Evolutionary conservation across 2,797 vertebrate genomes (phyloP).

Genomic region (Coracias cyanogaster): DNA sequence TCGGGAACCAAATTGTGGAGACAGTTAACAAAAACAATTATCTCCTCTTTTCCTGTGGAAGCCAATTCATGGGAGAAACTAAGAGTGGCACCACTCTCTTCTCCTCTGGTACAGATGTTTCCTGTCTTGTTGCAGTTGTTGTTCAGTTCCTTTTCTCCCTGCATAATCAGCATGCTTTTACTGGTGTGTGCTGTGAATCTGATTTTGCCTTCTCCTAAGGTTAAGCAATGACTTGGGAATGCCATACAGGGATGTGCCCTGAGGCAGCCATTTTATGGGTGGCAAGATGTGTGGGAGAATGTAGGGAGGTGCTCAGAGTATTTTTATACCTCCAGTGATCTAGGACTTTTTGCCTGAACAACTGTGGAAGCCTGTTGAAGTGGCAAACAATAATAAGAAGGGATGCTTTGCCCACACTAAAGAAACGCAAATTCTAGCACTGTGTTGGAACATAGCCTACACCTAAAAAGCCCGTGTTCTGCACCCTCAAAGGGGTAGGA

Average conservation of each 20-base stretch:
- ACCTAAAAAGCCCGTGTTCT: neutral
- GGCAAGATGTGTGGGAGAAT: neutral
- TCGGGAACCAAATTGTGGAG: neutral
- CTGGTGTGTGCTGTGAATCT: neutral
- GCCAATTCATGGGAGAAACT: neutral
- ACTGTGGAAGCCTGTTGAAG: neutral
- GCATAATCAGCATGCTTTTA: neutral
- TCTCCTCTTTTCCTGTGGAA: neutral
- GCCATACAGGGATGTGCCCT: neutral
- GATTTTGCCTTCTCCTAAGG: neutral
- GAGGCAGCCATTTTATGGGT: neutral
- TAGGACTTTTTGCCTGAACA: neutral
- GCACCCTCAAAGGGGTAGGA: neutral
- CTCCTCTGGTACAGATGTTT: neutral
- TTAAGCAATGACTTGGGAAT: neutral
- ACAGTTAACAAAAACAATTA: neutral
- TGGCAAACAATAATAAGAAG: neutral
- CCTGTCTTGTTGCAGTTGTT: neutral
- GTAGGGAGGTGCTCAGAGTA: neutral
- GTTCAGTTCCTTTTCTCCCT: neutral
- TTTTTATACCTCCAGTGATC: rapidly evolving
- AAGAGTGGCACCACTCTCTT: neutral
- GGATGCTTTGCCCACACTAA: neutral
- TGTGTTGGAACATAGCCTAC: neutral
- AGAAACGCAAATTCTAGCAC: neutral